Evolutionary conservation across 2,797 vertebrate species (phyloP), one percentile per base, ranked within the genome.

Genomic region (Propithecus deckenii): DNA sequence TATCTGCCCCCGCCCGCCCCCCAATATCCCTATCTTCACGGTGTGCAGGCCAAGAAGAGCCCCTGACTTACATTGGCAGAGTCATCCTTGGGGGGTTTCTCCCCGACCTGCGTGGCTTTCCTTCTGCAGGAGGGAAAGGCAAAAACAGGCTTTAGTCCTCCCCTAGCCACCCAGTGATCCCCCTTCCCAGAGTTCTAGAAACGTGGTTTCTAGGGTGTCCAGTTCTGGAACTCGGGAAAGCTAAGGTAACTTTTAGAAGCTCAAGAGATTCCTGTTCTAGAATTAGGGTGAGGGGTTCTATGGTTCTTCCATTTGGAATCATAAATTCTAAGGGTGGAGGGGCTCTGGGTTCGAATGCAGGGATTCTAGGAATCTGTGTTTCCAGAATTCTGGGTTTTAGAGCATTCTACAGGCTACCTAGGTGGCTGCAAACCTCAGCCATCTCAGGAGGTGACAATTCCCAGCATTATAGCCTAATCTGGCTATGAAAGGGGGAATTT

Each of bases 71-170:
- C 98, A 86, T 65, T 97, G 80, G 94, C 85, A 43, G 96, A 81
- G 55, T 98, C 98, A 4, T 98, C 98, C 95, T 98, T 98, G 84
- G 96, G 46, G 13, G 97, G 69, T 75, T 98, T 98, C 92, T 98
- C 98, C 0, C 95, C 95, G 71, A 98, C 96, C 43, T 97, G 97
- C 0, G 98, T 94, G 32, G 98, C 98, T 98, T 98, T 98, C 97
- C 98, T 98, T 96, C 98, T 98, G 97, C 12, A 69, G 59, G 48
- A 83, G 46, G 71, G 75, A 90, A 94, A 88, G 63, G 43, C 75
- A 94, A 63, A 95, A 91, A 71, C 55, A 83, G 48, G 78, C 78
- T 75, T 61, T 32, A 25, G 55, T 17, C 48, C 79, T 55, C 7
- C 18, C 43, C 52, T 41, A 3, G n/a, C 50, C 61, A 57, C n/a